Conservation (phyloP, 2,888 invertebrate species). For the Morpho helenor region DNA sequence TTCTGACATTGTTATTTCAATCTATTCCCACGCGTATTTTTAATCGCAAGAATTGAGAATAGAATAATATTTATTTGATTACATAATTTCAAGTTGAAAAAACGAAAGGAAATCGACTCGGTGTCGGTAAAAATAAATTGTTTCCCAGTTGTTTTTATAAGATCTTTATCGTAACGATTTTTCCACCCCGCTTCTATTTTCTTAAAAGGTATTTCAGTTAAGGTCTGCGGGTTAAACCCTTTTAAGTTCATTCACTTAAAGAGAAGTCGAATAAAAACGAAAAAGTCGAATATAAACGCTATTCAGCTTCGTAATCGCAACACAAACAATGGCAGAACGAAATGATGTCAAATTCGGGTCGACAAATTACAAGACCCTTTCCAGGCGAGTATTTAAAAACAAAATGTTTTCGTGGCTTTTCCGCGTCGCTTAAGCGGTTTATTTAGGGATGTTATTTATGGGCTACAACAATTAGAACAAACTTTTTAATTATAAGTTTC, state of each 20-base stretch:
- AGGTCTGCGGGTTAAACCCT: constrained; percentile 61
- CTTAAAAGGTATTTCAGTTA: constrained; percentile 63
- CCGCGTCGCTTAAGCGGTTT: constrained; percentile 27
- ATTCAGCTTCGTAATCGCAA: constrained; percentile 74
- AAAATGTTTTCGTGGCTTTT: constrained; percentile 41
- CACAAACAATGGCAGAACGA: constrained; percentile 70
- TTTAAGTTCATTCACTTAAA: constrained; percentile 61
- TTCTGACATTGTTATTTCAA: too few species aligned
- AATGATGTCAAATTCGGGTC: constrained; percentile 72
- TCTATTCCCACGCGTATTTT: too few species aligned
- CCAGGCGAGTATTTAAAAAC: constrained; percentile 55
- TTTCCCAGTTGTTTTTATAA: constrained; percentile 22
- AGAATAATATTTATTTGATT: too few species aligned
- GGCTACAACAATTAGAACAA: constrained; percentile 20
- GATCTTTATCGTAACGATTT: constrained; percentile 27
- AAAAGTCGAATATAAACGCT: constrained; percentile 69
- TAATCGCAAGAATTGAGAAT: background rate
- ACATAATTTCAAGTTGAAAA: too few species aligned
- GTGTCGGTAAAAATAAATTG: constrained; percentile 17
- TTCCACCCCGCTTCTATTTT: constrained; percentile 32
- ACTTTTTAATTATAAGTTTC: constrained; percentile 20
- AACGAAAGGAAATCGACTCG: constrained; percentile 12
- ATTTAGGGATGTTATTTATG: constrained; percentile 26
- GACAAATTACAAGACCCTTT: constrained; percentile 75
- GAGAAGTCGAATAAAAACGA: constrained; percentile 58